These are phyloP conservation scores for Halocynthia roretzi DNA, from an alignment of 23 tunicate species.

Conservation along the genomic window DNA sequence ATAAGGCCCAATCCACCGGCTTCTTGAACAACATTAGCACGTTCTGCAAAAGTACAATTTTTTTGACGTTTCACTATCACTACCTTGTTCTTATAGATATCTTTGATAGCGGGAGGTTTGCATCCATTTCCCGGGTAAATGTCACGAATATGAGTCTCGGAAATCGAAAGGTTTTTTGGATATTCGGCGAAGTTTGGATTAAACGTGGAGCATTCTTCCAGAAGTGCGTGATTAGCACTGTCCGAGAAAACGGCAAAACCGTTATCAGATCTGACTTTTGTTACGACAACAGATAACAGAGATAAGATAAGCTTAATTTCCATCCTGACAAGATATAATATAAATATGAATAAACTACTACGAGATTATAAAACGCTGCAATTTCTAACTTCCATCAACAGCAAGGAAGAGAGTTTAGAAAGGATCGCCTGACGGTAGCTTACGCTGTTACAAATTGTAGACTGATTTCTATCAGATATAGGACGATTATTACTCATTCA, in stretches of 20 bases:
- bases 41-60: constrained; percentile 68
- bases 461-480: too few species aligned
- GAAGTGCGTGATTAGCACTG: background rate
- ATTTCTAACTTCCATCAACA: too few species aligned
- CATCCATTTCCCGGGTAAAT: constrained; percentile 64
- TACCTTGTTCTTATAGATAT: constrained; percentile 18
- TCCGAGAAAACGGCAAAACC: background rate
- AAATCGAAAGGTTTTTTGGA: background rate
- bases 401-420: too few species aligned
- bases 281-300: too few species aligned
- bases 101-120: background rate
- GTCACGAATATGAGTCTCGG: background rate
- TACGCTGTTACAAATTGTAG: too few species aligned
- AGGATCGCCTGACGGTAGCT: too few species aligned
- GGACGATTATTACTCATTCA: too few species aligned
- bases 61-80: constrained; percentile 59
- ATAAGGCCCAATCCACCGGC: constrained; percentile 51
- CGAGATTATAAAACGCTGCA: too few species aligned
- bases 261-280: background rate
- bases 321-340: too few species aligned
- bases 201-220: constrained; percentile 13
- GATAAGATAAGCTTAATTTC: too few species aligned
- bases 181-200: constrained; percentile 14
- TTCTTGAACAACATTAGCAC: constrained; percentile 39
- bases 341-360: too few species aligned